Evolutionary conservation across 2,888 invertebrate genomes (phyloP).

Genomic region (Metellina segmentata): DNA sequence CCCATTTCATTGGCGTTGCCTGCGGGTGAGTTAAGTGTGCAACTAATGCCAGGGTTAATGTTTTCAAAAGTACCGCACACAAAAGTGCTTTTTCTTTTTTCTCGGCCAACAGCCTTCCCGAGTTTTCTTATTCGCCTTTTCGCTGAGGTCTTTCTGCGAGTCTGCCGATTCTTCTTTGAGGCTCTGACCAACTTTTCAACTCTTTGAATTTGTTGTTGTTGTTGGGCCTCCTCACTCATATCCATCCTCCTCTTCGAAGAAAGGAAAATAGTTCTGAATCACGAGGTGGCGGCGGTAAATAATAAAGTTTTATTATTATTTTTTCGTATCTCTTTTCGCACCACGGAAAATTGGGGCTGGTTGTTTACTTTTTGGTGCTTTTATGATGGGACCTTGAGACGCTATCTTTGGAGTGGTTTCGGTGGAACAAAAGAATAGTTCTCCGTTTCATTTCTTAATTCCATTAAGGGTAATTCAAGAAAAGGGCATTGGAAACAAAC

Average conservation of each 20-base stretch:
- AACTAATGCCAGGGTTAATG: constrained; percentile 19
- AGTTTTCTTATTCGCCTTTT: not conserved
- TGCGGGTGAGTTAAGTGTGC: constrained; percentile 4
- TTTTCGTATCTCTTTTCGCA: too few relatives aligned
- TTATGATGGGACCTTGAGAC: too few relatives aligned
- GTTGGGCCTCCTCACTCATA: too few relatives aligned
- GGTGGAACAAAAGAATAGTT: not conserved
- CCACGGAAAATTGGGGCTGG: too few relatives aligned
- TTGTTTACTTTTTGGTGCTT: too few relatives aligned
- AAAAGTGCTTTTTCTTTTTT: constrained; percentile 17
- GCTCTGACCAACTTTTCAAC: not conserved
- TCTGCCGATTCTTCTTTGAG: not conserved
- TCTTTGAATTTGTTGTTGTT: not conserved
- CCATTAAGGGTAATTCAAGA: not conserved
- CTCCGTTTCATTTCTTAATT: not conserved
- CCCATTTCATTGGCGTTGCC: constrained; percentile 8
- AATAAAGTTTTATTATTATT: too few relatives aligned
- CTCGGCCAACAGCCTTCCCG: not conserved
- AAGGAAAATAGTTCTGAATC: too few relatives aligned
- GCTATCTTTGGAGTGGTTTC: not conserved
- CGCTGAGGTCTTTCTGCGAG: not conserved
- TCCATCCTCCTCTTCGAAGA: too few relatives aligned
- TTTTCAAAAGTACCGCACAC: constrained; percentile 26
- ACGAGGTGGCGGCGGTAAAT: too few relatives aligned
- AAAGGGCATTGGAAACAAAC: not conserved